phyloP scores from a whole-genome alignment of 2,113 vertebrate species.

The Grantiella picta region DNA sequence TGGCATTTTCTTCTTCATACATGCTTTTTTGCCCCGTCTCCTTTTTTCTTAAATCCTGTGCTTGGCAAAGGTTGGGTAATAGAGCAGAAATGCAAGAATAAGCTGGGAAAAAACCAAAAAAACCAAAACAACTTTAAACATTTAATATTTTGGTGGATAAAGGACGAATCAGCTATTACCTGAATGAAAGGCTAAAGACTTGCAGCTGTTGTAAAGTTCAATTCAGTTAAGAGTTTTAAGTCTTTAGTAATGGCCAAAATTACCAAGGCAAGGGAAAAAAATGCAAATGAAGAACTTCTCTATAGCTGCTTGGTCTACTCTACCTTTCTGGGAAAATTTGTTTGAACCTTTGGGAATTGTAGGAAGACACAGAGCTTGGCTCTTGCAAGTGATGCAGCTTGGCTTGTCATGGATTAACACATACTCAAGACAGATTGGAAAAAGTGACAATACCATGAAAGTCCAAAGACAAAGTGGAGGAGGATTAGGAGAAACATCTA shows the following conservation, averaged over 20 bases:
- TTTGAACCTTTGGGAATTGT: background rate
- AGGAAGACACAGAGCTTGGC: background rate
- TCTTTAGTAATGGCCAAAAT: background rate
- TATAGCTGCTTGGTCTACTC: background rate
- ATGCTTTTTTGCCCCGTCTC: rapidly evolving
- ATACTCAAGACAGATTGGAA: background rate
- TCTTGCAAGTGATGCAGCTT: background rate
- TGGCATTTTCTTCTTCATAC: background rate
- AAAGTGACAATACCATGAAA: background rate
- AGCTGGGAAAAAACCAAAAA: background rate
- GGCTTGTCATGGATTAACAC: background rate
- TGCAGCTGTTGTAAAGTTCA: background rate
- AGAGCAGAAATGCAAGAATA: background rate
- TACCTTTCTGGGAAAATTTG: background rate
- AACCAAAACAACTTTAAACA: background rate
- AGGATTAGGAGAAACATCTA: background rate
- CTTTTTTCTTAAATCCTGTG: background rate
- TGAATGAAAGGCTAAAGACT: background rate
- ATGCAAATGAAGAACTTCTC: background rate
- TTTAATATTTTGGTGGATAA: background rate
- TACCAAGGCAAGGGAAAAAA: background rate
- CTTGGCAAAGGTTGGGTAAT: background rate
- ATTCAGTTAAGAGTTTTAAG: background rate
- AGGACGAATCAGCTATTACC: background rate
- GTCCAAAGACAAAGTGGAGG: background rate